These are phyloP conservation scores for Chironomus riparius DNA, from an alignment of 2,888 invertebrate genomes.

Conservation along the genomic window DNA sequence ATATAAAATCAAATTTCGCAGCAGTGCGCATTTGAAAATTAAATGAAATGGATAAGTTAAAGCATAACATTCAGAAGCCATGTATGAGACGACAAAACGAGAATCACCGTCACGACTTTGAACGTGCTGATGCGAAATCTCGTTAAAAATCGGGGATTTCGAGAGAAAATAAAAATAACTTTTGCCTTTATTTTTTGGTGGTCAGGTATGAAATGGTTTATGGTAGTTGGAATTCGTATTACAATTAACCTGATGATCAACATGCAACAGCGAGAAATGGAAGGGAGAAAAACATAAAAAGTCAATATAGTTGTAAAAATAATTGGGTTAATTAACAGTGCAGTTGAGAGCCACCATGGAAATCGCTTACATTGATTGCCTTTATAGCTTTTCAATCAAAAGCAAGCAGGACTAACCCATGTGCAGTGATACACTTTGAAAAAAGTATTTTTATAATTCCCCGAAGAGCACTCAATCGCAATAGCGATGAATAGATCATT, in stretches of 20 bases:
- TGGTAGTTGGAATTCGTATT: not conserved
- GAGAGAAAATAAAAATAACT: not conserved
- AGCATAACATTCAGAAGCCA: conserved; percentile 9
- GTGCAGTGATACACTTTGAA: no score
- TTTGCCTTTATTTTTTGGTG: not conserved
- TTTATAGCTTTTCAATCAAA: not conserved
- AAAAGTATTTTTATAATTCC: no score
- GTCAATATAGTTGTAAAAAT: conserved; percentile 25
- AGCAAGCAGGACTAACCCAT: not conserved
- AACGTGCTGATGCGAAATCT: conserved; percentile 14
- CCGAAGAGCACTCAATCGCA: no score
- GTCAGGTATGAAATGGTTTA: not conserved
- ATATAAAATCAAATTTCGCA: no score
- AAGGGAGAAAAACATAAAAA: not conserved
- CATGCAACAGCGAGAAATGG: not conserved
- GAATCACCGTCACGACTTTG: conserved; percentile 9
- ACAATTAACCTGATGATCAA: not conserved
- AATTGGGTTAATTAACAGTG: conserved; percentile 19
- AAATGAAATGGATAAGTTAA: no score
- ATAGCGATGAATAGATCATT: no score
- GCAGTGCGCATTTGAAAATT: no score
- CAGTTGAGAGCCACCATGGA: conserved; percentile 4
- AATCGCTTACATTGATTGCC: not conserved
- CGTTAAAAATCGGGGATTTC: not conserved
- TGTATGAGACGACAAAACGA: not conserved